These are phyloP conservation scores for Eonycteris spelaea DNA, from an alignment of 2,113 vertebrate species.

Conservation along the genomic window DNA sequence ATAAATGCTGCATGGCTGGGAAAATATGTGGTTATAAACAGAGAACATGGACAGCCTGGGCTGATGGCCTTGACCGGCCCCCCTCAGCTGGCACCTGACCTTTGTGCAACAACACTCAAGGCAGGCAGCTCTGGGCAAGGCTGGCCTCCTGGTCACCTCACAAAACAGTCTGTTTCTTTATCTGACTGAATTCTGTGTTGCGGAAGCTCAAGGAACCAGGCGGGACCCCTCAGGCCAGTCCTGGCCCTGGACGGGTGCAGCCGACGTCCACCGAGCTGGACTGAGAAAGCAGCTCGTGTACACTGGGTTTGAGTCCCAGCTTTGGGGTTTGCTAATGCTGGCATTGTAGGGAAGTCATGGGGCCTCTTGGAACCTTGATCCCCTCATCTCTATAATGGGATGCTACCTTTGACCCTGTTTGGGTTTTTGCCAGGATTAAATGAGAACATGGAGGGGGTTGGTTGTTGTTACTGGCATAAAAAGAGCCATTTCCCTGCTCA, in stretches of 20 bases:
- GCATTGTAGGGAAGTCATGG: background rate
- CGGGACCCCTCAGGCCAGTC: background rate
- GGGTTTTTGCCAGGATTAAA: background rate
- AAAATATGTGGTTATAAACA: too few relatives aligned
- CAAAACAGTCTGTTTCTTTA: background rate
- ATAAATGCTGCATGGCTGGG: background rate
- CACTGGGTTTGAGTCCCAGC: background rate
- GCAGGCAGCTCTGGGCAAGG: background rate
- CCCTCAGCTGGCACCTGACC: background rate
- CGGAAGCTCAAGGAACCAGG: background rate
- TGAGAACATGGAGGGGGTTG: background rate
- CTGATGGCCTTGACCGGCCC: background rate
- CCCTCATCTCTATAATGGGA: background rate
- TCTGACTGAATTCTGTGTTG: accelerated
- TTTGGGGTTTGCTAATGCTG: background rate
- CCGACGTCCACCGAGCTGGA: accelerated
- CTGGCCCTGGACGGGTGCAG: background rate
- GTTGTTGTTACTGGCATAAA: conserved; percentile 58
- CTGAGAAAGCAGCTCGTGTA: background rate
- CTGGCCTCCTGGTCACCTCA: background rate
- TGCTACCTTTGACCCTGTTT: background rate
- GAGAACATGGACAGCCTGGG: background rate
- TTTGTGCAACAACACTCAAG: background rate
- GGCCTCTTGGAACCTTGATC: background rate
- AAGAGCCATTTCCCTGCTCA: conserved; percentile 21